These are phyloP conservation scores for Pseudoatta argentina DNA, from an alignment of 1,140 invertebrate species.

Conservation along the genomic window DNA sequence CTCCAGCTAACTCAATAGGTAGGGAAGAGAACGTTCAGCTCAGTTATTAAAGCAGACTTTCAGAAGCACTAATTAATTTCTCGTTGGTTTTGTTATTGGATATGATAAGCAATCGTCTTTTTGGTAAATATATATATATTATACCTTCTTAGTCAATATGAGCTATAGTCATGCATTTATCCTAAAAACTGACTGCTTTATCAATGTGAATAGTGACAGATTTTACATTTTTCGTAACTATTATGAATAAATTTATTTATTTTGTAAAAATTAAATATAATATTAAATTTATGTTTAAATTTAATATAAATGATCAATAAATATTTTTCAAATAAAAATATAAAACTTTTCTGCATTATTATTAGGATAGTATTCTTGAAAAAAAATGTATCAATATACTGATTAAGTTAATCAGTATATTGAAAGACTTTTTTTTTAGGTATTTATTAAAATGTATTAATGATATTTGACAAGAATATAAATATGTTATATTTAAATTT, in stretches of 20 bases:
- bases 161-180: background rate
- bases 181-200: background rate
- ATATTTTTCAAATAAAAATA: conserved; percentile 5
- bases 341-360: background rate
- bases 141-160: background rate
- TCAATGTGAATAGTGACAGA: background rate
- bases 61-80: conserved; percentile 33
- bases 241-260: conserved; percentile 11
- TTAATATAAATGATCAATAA: background rate
- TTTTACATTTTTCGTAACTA: background rate
- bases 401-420: too few relatives aligned
- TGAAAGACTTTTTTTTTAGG: too few relatives aligned
- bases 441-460: background rate
- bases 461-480: background rate
- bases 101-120: conserved; percentile 3
- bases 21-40: conserved; percentile 61
- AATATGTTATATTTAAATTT: background rate
- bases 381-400: too few relatives aligned
- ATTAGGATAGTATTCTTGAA: too few relatives aligned
- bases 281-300: background rate
- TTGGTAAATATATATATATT: background rate
- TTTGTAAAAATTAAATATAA: background rate
- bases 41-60: background rate
- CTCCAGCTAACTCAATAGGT: conserved; percentile 55
- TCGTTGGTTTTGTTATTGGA: background rate